Evolutionary conservation across 2,113 vertebrate species (phyloP).

Genomic region (Aphyosemion australe): DNA sequence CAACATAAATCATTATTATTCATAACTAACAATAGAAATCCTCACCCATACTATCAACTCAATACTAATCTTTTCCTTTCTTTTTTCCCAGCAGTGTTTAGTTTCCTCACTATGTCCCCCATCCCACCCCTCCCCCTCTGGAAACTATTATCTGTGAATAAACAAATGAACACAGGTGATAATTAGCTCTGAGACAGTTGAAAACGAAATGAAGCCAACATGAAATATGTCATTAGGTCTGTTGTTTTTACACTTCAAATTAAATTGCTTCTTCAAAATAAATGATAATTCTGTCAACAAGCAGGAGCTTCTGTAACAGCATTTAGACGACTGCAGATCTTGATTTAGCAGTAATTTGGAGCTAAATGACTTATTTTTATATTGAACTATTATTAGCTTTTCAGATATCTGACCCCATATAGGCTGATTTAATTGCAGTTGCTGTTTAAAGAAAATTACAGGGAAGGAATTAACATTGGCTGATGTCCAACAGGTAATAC

Average conservation of each 20-base stretch:
- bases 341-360: background rate
- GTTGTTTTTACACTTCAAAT: background rate
- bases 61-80: no score
- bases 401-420: no score
- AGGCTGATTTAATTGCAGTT: no score
- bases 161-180: no score
- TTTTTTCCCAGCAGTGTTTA: no score
- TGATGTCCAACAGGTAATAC: slow-evolving; percentile 9
- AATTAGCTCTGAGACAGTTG: no score
- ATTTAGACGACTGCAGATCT: background rate
- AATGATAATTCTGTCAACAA: background rate
- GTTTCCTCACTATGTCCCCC: no score
- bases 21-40: no score
- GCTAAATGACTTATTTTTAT: background rate
- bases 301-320: background rate
- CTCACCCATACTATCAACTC: no score
- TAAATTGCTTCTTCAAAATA: background rate
- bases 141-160: no score
- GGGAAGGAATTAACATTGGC: background rate
- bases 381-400: background rate
- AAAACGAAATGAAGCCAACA: background rate
- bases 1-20: no score
- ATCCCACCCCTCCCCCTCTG: no score
- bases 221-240: background rate
- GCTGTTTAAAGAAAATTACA: background rate